Conservation (phyloP, 1,140 invertebrate species). For the Platyscapa corneri region DNA sequence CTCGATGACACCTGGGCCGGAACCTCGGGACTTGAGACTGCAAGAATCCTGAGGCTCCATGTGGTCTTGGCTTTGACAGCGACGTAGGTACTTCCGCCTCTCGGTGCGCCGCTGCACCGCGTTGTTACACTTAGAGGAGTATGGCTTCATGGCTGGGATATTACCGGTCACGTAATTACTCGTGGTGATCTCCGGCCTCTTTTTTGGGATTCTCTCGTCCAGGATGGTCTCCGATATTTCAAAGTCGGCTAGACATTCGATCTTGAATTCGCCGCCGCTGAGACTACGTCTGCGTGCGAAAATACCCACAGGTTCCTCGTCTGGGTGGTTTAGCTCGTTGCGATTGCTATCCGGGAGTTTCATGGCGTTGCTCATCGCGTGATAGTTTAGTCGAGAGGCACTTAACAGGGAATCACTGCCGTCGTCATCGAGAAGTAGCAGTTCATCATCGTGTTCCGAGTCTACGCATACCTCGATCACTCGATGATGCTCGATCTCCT, state of each 20-base stretch:
- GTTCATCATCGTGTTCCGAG: conserved; percentile 68
- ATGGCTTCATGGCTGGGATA: conserved; percentile 48
- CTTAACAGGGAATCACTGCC: conserved; percentile 82
- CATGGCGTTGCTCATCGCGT: not conserved
- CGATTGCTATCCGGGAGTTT: not conserved
- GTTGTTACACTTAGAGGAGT: conserved; percentile 41
- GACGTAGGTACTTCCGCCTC: conserved; percentile 54
- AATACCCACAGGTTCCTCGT: not conserved
- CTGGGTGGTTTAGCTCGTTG: not conserved
- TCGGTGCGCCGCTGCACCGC: conserved; percentile 44
- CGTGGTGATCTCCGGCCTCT: conserved; percentile 56
- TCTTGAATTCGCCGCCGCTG: conserved; percentile 10
- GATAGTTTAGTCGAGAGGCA: conserved; percentile 76
- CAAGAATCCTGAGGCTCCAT: conserved; percentile 63
- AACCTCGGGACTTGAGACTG: conserved; percentile 74
- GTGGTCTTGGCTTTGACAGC: conserved; percentile 56
- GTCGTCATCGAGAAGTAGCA: conserved; percentile 74
- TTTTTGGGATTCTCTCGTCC: conserved; percentile 2
- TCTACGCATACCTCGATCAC: conserved; percentile 24
- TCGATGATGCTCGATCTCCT: conserved; percentile 54
- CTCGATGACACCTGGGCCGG: conserved; percentile 68
- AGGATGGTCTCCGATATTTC: conserved; percentile 44
- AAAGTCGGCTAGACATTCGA: conserved; percentile 42
- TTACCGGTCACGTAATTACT: conserved; percentile 56
- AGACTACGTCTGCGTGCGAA: conserved; percentile 1